Evolutionary conservation across 1,140 invertebrate species (phyloP), one percentile per base, ranked within the genome.

Genomic region (Medauroidea extradentata): DNA sequence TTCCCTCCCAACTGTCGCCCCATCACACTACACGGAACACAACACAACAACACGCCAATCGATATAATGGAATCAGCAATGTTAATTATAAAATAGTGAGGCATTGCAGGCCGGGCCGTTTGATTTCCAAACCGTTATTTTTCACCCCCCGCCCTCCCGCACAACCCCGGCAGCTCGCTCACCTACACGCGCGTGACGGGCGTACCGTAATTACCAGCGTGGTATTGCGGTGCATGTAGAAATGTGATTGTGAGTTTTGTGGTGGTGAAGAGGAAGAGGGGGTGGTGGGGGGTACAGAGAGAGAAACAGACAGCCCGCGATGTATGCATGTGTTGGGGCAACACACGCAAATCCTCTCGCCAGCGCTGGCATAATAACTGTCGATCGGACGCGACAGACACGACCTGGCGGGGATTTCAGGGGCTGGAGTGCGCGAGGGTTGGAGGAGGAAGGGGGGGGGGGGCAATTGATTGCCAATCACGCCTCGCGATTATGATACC

Each of bases 81-180:
- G 56, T 58, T 58, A 58, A 58, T 58, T 58, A 58, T 58, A 51
- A 58, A 58, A 58, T 58, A 58, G 56, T 51, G 56, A 34, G 29
- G 29, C 29, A 11, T 34, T 19, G 49, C 46, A 51, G 38, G 46
- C 49, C 46, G 34, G 56, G 48, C 46, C 51, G 56, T 58, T 58
- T 58, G 56, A 51, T 58, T 58, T 58, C 44, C 56, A 58, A 34
- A 34, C 4, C 29, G 48, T 50, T 18, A 4, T 14, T 50, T 50
- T 50, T 50, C 48, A 27, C 48, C 24, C 24, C 16, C 16, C 21
- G 24, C 21, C 19, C 7, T 13, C 43, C 14, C 48, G 24, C 48
- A 50, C 48, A 27, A 14, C 21, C 27, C 3, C 8, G 48, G 8
- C 16, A 14, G 1, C 43, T 23, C 43, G 5, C 43, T 13, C 43